These are phyloP conservation scores for Artibeus lituratus DNA, from an alignment of 2,797 vertebrate species.

Conservation along the genomic window DNA sequence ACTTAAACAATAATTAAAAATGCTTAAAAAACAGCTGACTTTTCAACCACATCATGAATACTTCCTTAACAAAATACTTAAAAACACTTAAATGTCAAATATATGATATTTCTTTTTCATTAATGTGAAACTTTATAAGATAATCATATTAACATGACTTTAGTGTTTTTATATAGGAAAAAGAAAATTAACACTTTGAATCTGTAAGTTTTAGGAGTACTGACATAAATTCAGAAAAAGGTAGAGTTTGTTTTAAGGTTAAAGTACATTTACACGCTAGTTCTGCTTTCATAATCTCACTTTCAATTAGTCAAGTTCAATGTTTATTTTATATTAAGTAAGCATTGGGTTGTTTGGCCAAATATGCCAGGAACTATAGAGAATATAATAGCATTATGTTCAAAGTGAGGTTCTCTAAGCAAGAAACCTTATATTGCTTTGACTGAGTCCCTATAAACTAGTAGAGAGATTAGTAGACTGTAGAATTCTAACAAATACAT, in stretches of 20 bases:
- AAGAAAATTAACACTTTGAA: not conserved
- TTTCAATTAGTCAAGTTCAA: not conserved
- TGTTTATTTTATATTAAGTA: not conserved
- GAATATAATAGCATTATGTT: not conserved
- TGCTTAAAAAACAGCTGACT: not conserved
- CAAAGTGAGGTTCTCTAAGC: not conserved
- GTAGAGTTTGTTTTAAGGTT: not conserved
- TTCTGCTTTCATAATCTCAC: not conserved
- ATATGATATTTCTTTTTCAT: not conserved
- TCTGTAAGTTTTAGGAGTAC: not conserved
- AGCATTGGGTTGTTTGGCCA: not conserved
- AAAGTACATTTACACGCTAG: not conserved
- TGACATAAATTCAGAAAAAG: not conserved
- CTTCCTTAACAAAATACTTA: not conserved
- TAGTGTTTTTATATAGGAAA: not conserved
- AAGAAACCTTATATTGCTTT: not conserved
- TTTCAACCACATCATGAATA: not conserved
- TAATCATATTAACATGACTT: not conserved
- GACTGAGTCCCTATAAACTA: not conserved
- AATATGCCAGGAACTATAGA: not conserved
- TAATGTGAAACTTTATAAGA: not conserved
- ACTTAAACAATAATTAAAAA: no score
- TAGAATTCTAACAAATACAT: not conserved
- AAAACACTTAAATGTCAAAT: not conserved
- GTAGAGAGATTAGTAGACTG: not conserved